Base-by-base conservation (phyloP, 2,797 vertebrate species). In the Poecilia gillii region DNA sequence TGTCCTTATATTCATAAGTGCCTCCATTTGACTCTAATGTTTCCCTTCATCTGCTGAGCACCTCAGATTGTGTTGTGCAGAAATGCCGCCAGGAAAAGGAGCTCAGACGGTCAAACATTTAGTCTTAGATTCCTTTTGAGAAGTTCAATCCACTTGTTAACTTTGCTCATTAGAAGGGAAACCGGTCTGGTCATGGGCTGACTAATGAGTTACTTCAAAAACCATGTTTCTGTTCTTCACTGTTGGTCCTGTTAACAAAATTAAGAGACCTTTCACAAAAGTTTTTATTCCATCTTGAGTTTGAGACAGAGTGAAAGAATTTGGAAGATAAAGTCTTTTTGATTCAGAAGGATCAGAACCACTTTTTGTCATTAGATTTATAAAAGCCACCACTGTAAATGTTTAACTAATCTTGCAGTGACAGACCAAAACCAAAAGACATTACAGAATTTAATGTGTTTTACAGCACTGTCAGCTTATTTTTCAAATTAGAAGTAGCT, bases 21-120 rank as follows among this genome's bases (percentile, higher is more conserved):
- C 79, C 86, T 81, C 62, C 74, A 84, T 81, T 83, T 66, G 87
- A 82, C 76, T 43, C 16, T 68, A 82, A 76, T 64, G 72, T 84
- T 80, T 80, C 77, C 76, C 77, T 83, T 73, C 73, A 73, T 77
- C 81, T 86, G 76, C 71, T 73, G 78, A 83, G 76, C 84, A 87
- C 83, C 88, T 74, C 83, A 90, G 81, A 80, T 81, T 90, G 91
- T 92, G 79, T 79, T 88, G 78, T 90, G 90, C 92, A 91, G 87
- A 84, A 83, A 88, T 84, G 73, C 74, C 79, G 80, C 90, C 84
- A 53, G 75, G 25, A 68, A 79, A 93, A 74, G 85, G 79, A 81
- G 81, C 86, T 87, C 91, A 93, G 90, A 89, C 85, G 70, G 79
- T 81, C 59, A 3, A 86, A 88, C 81, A 89, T 93, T 92, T 64